These are phyloP conservation scores for Sphaerodactylus townsendi DNA, from an alignment of 2,113 vertebrate species.

Conservation along the genomic window DNA sequence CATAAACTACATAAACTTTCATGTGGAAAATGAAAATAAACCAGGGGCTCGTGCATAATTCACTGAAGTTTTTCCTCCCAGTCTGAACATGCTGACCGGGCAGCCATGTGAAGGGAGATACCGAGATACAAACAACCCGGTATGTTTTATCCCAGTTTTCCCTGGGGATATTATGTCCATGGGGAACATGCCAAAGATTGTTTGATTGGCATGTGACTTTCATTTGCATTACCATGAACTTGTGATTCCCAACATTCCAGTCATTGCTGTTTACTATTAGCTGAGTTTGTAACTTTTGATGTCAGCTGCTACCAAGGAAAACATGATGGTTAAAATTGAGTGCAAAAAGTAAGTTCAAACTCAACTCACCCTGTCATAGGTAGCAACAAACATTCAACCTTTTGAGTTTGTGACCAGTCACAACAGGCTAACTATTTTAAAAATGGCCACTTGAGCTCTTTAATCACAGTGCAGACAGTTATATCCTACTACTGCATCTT, in stretches of 20 bases:
- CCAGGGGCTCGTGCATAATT: too few species aligned
- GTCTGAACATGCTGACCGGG: too few species aligned
- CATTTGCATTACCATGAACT: background rate
- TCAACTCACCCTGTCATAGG: background rate
- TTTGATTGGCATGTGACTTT: too few species aligned
- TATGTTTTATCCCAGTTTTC: too few species aligned
- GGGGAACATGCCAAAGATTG: too few species aligned
- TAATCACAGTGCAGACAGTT: background rate
- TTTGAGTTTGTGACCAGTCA: background rate
- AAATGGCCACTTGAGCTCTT: background rate
- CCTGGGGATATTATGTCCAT: too few species aligned
- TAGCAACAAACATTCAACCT: background rate
- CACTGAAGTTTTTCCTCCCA: too few species aligned
- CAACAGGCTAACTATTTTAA: background rate
- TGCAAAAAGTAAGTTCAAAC: background rate
- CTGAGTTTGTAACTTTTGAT: background rate
- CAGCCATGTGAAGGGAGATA: too few species aligned
- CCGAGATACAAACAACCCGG: too few species aligned
- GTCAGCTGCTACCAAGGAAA: background rate
- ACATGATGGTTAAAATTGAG: background rate
- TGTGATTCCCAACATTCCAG: background rate
- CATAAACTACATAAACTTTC: too few species aligned
- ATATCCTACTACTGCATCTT: background rate
- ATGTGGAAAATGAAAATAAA: too few species aligned
- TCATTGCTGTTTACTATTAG: background rate